Evolutionary conservation across 2,113 vertebrate genomes (phyloP).

Genomic region (Procapra przewalskii): DNA sequence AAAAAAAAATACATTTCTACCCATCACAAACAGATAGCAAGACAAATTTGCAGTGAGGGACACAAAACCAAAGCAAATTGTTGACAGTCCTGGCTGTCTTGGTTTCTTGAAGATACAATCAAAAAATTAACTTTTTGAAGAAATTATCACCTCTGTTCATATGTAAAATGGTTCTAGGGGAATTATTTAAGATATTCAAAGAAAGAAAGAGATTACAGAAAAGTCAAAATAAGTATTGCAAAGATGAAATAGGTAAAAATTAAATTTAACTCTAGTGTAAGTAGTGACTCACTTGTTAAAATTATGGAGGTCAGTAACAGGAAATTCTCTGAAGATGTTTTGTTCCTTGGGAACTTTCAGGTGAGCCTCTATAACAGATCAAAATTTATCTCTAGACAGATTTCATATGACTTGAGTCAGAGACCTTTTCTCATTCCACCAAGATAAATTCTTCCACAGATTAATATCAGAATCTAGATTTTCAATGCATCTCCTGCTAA

Average conservation of each 20-base stretch:
- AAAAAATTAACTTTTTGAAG: neutral
- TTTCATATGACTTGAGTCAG: neutral
- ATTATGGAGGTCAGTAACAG: neutral
- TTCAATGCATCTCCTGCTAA: neutral
- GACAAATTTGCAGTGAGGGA: neutral
- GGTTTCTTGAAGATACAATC: neutral
- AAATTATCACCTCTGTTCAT: neutral
- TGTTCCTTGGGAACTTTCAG: neutral
- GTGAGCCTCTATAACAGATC: neutral
- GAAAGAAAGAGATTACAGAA: neutral
- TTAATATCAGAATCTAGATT: neutral
- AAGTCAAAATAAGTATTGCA: neutral
- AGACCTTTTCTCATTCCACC: neutral
- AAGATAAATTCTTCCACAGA: neutral
- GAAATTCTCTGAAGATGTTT: neutral
- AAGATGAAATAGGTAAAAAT: neutral
- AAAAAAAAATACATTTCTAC: conserved; percentile 63
- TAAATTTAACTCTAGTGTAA: neutral
- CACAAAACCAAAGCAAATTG: neutral
- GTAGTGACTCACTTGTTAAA: neutral
- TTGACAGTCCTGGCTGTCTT: neutral
- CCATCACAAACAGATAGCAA: neutral
- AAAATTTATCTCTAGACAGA: neutral
- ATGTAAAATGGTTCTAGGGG: neutral
- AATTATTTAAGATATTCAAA: neutral